Percentiles rank a stretch among this genome's conserved stretches.
phyloP scores from a whole-genome alignment of 1,140 invertebrate genomes.

The Dolichoris vasculosae region DNA sequence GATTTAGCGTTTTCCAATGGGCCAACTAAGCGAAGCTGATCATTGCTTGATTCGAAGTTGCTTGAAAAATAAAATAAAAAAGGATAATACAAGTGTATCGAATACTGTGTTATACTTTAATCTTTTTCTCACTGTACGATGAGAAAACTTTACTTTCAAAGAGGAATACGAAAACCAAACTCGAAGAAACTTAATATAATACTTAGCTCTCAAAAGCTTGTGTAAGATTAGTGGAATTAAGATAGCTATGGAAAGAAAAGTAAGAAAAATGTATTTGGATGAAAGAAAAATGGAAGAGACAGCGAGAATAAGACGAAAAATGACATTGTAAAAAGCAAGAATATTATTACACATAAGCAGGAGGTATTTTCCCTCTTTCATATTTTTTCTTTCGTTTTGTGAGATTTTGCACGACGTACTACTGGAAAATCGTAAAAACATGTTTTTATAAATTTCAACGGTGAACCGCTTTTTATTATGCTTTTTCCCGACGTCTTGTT shows the following conservation, averaged over 20 bases:
- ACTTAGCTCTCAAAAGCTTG: background rate
- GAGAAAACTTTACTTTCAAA: background rate
- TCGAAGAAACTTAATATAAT: conserved; percentile 3
- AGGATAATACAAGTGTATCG: background rate
- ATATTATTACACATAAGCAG: conserved; percentile 1
- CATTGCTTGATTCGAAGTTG: background rate
- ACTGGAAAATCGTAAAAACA: background rate
- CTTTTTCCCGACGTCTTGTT: background rate
- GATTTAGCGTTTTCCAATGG: conserved; percentile 26
- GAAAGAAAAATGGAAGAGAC: background rate
- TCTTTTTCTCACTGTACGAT: background rate
- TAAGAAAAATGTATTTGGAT: conserved; percentile 3
- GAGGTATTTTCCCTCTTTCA: background rate
- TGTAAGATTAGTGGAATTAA: conserved; percentile 1
- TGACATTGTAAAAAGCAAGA: background rate
- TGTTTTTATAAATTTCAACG: conserved; percentile 10
- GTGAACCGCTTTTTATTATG: background rate
- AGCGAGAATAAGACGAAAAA: background rate
- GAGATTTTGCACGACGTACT: background rate
- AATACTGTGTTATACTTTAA: conserved; percentile 8
- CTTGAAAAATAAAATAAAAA: background rate
- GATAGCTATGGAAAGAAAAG: background rate
- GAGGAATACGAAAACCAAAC: background rate
- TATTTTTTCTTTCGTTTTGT: background rate
- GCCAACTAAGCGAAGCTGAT: background rate